Evolutionary conservation across 2,113 vertebrate genomes (phyloP).

Genomic region (Perca schrenkii): DNA sequence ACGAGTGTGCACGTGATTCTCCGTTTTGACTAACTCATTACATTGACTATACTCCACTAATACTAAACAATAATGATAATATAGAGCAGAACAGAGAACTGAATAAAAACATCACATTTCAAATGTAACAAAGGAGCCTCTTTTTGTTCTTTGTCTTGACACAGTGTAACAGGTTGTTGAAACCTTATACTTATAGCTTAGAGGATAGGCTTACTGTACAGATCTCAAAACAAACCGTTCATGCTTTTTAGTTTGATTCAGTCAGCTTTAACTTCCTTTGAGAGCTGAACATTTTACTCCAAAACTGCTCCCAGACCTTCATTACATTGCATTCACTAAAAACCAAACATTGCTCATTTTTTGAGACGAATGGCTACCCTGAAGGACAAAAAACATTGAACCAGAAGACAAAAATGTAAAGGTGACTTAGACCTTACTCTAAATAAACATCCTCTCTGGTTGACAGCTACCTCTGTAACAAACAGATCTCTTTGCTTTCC

Average conservation of each 20-base stretch:
- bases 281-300: not conserved
- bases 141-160: constrained; percentile 67
- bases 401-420: constrained; percentile 39
- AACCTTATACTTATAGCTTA: constrained; percentile 64
- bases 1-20: constrained; percentile 26
- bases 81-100: constrained; percentile 35
- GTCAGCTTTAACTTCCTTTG: constrained; percentile 17
- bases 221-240: constrained; percentile 34
- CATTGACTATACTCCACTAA: constrained; percentile 58
- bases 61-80: constrained; percentile 40
- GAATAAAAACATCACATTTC: constrained; percentile 64
- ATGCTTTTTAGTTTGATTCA: constrained; percentile 14
- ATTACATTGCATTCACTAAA: constrained; percentile 29
- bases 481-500: constrained; percentile 3
- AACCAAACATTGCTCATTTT: constrained; percentile 33
- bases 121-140: constrained; percentile 53
- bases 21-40: constrained; percentile 54
- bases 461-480: constrained; percentile 21
- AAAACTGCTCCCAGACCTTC: constrained; percentile 21
- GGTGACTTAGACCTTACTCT: constrained; percentile 21
- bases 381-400: constrained; percentile 41
- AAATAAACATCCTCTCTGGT: constrained; percentile 11
- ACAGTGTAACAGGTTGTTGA: constrained; percentile 71
- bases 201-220: constrained; percentile 64
- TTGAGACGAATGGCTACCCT: constrained; percentile 23